Evolutionary conservation across 2,113 vertebrate genomes (phyloP).

Genomic region (Halichoerus grypus): DNA sequence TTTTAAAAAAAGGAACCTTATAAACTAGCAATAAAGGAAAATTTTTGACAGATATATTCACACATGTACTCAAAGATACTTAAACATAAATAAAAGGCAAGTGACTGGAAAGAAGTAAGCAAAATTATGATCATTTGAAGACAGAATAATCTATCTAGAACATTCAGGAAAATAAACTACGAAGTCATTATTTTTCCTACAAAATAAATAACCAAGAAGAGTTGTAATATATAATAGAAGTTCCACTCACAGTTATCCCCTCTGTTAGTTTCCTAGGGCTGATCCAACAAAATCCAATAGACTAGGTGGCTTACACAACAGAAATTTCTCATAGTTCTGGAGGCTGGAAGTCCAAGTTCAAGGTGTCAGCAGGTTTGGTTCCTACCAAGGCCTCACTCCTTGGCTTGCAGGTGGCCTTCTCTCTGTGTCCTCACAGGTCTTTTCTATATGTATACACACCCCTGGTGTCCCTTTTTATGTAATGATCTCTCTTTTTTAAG

Average conservation of each 20-base stretch:
- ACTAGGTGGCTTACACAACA: background rate
- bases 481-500: background rate
- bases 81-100: constrained; percentile 40
- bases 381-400: background rate
- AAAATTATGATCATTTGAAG: background rate
- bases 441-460: background rate
- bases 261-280: background rate
- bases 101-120: background rate
- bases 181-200: constrained; percentile 17
- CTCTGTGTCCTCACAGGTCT: background rate
- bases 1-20: background rate
- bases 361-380: background rate
- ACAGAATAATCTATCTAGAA: constrained; percentile 14
- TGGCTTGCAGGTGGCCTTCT: background rate
- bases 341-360: background rate
- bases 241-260: background rate
- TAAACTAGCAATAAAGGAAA: background rate
- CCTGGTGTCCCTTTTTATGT: background rate
- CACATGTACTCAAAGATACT: background rate
- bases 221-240: background rate
- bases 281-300: background rate
- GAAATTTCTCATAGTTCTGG: background rate
- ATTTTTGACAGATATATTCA: constrained; percentile 43
- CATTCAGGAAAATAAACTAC: constrained; percentile 23
- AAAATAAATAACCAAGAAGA: background rate